Conservation (phyloP, 2,888 invertebrate genomes). For the Mylabris sibirica region DNA sequence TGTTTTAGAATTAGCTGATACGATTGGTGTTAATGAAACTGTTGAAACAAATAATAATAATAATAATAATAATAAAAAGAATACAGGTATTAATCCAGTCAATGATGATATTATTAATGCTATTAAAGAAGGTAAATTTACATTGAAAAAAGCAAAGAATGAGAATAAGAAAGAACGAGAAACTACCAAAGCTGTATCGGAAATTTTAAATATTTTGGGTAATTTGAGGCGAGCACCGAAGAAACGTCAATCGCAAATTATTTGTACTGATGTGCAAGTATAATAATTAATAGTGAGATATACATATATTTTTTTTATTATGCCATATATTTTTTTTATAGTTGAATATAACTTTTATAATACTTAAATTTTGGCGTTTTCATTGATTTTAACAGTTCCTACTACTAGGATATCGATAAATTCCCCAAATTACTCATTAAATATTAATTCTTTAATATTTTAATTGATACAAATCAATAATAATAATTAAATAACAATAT, state of each 20-base stretch:
- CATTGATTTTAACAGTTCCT: not conserved
- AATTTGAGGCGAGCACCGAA: slow-evolving; percentile 66
- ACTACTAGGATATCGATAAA: too few species aligned
- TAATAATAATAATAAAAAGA: slow-evolving; percentile 38
- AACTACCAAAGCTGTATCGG: slow-evolving; percentile 70
- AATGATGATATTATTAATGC: slow-evolving; percentile 77
- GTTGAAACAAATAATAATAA: slow-evolving; percentile 23
- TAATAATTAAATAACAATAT: too few species aligned
- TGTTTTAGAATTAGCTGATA: slow-evolving; percentile 49
- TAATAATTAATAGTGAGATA: slow-evolving; percentile 26
- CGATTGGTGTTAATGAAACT: slow-evolving; percentile 42
- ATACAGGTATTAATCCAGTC: slow-evolving; percentile 64
- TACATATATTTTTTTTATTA: slow-evolving; percentile 17
- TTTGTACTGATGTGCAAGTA: slow-evolving; percentile 33
- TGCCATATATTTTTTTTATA: slow-evolving; percentile 28
- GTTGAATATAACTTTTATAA: not conserved
- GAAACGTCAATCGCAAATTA: slow-evolving; percentile 53
- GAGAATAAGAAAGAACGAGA: slow-evolving; percentile 63
- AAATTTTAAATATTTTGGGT: slow-evolving; percentile 75
- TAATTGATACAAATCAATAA: too few species aligned
- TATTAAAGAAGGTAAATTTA: slow-evolving; percentile 78
- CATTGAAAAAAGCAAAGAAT: slow-evolving; percentile 72
- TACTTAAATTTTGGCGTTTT: not conserved
- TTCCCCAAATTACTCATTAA: too few species aligned
- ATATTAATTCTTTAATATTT: too few species aligned